Evolutionary conservation across 1,140 invertebrate species (phyloP), one percentile per base, ranked within the genome.

Genomic region (Lasioglossum baleicum): DNA sequence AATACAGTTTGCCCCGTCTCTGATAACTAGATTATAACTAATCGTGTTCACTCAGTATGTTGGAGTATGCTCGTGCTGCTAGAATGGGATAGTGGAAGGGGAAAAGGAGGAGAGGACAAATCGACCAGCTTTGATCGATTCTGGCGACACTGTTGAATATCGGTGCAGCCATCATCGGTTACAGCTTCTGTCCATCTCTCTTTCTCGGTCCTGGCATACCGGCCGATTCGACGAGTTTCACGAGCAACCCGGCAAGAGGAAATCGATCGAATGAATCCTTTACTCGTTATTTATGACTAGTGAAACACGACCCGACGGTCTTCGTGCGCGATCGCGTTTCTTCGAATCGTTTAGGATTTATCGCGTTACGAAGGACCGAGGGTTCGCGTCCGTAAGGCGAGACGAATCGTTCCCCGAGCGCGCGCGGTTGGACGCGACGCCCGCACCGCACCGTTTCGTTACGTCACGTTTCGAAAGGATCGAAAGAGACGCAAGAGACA

Each of bases 241-340:
- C 64, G 7, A 4, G 1, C 13, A 8, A 35, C 11, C 0, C 35
- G 17, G 22, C 11, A 7, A 20, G 17, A 56, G 8, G 35, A 1
- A 13, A 8, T 56, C 26, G 58, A 67, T 84, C 73, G 83, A 85
- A 82, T 84, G 83, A 85, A 82, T 84, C 65, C 73, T 84, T 74
- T 70, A 74, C 58, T 42, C 42, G 65, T 85, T 84, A 85, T 86
- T 86, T 85, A 86, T 74, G 75, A 85, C 7, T 17, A 13, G 56
- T 61, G 75, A 44, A 85, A 86, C 31, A 65, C 67, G 85, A 86
- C 13, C 60, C 78, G 60, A 53, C 78, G 51, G 26, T 17, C 2
- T 15, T 72, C 15, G 35, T 31, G 7, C 40, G 3, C 20, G 53
- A 56, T 44, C 13, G 44, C 60, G n/a, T 67, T 56, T n/a, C 56